Evolutionary conservation across 2,797 vertebrate genomes (phyloP).

Genomic region (Hippoglossus hippoglossus): DNA sequence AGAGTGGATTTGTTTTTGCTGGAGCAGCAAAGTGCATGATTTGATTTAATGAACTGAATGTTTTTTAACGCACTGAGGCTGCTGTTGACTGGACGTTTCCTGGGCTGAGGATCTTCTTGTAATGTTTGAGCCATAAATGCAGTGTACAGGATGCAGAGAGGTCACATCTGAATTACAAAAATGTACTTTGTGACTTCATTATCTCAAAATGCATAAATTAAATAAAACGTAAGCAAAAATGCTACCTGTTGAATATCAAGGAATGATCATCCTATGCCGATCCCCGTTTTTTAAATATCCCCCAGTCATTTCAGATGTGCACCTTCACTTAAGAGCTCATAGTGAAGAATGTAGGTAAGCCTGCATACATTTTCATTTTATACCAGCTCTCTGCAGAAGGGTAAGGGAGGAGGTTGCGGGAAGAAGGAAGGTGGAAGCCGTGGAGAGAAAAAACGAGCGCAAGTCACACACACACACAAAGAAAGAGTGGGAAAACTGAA

Average conservation of each 20-base stretch:
- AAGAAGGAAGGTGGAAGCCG: conserved; percentile 1
- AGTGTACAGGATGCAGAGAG: not conserved
- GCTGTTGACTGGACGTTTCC: not conserved
- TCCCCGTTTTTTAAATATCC: not conserved
- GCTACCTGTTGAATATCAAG: not conserved
- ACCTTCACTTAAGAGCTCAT: no score
- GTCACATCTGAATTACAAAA: not conserved
- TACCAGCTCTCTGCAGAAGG: not conserved
- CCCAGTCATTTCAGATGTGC: not conserved
- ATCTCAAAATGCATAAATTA: not conserved
- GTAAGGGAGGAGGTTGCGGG: no score
- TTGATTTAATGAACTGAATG: conserved; percentile 19
- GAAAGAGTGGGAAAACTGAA: conserved; percentile 59
- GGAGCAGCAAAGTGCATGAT: not conserved
- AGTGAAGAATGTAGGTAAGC: conserved; percentile 17
- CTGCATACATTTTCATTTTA: not conserved
- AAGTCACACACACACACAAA: conserved; percentile 39
- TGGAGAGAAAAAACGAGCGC: conserved; percentile 29
- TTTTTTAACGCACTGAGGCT: not conserved
- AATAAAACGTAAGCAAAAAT: not conserved
- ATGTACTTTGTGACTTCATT: not conserved
- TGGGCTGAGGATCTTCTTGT: conserved; percentile 1
- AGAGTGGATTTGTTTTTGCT: not conserved
- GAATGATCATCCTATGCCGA: not conserved
- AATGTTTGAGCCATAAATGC: conserved; percentile 2